Evolutionary conservation across 2,888 invertebrate genomes (phyloP).

Genomic region (Meganola albula): DNA sequence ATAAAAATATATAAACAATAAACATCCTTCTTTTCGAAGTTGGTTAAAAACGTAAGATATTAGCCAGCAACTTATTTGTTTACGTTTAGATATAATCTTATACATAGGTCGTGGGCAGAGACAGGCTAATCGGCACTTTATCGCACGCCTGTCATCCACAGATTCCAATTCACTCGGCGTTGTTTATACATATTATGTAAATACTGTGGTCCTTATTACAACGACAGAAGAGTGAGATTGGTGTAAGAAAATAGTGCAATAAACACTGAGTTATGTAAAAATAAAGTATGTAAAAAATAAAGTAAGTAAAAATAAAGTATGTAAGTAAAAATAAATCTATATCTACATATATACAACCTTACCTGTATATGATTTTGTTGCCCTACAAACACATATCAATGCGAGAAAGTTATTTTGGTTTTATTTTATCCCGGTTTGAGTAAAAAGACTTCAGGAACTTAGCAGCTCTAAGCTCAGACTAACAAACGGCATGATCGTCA

Average conservation of each 20-base stretch:
- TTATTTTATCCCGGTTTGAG: too few species aligned
- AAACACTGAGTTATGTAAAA: conserved; percentile 15
- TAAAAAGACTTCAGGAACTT: too few species aligned
- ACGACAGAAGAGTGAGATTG: conserved; percentile 9
- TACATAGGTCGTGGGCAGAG: conserved; percentile 45
- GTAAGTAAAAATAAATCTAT: not conserved
- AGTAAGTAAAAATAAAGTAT: not conserved
- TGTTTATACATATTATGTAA: conserved; percentile 26
- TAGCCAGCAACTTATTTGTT: too few species aligned
- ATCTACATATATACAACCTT: not conserved
- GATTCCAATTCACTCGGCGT: conserved; percentile 34
- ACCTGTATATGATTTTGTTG: not conserved
- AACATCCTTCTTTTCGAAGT: too few species aligned
- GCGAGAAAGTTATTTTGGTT: too few species aligned
- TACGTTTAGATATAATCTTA: conserved; percentile 17
- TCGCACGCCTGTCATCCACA: conserved; percentile 55
- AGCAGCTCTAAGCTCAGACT: too few species aligned
- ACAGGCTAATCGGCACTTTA: conserved; percentile 65
- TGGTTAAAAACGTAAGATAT: too few species aligned
- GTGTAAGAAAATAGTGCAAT: conserved; percentile 6
- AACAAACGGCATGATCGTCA: too few species aligned
- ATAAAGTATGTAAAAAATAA: conserved; percentile 13
- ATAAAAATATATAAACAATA: too few species aligned
- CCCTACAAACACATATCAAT: too few species aligned
- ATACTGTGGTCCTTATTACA: conserved; percentile 19